Evolutionary conservation across 1,140 invertebrate genomes (phyloP).

Genomic region (Choristoneura fumiferana): DNA sequence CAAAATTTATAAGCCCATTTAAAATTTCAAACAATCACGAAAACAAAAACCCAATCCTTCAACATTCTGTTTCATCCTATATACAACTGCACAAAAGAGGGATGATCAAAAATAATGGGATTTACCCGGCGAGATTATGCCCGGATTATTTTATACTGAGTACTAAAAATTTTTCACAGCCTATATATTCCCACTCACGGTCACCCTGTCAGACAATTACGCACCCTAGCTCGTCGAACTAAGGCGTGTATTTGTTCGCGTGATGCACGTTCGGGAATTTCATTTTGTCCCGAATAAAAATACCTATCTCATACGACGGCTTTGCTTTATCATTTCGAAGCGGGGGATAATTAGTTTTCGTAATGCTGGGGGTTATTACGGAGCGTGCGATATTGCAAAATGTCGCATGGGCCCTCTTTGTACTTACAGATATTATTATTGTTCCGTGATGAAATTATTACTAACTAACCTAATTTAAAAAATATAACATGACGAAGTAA

Average conservation of each 20-base stretch:
- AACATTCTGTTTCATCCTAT: slow-evolving; percentile 12
- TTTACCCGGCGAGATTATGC: slow-evolving; percentile 75
- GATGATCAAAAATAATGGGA: slow-evolving; percentile 76
- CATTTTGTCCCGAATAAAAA: slow-evolving; percentile 75
- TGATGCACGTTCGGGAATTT: slow-evolving; percentile 46
- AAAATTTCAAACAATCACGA: not conserved
- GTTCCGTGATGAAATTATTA: too few species aligned
- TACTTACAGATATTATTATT: slow-evolving; percentile 7
- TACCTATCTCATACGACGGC: slow-evolving; percentile 66
- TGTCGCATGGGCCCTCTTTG: not conserved
- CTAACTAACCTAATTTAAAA: too few species aligned
- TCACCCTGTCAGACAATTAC: not conserved
- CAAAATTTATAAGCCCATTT: too few species aligned
- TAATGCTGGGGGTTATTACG: slow-evolving; percentile 63
- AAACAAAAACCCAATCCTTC: slow-evolving; percentile 14
- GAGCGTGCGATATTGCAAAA: not conserved
- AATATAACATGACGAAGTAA: too few species aligned
- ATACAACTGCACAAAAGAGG: slow-evolving; percentile 37
- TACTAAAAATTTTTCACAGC: slow-evolving; percentile 52
- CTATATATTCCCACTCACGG: slow-evolving; percentile 7
- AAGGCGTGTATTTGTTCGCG: slow-evolving; percentile 30
- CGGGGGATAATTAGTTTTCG: slow-evolving; percentile 74
- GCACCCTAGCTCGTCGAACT: not conserved
- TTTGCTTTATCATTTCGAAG: slow-evolving; percentile 76
- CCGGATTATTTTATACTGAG: slow-evolving; percentile 72